Conservation (phyloP, 2,888 invertebrate genomes). For the Elysia crispata region DNA sequence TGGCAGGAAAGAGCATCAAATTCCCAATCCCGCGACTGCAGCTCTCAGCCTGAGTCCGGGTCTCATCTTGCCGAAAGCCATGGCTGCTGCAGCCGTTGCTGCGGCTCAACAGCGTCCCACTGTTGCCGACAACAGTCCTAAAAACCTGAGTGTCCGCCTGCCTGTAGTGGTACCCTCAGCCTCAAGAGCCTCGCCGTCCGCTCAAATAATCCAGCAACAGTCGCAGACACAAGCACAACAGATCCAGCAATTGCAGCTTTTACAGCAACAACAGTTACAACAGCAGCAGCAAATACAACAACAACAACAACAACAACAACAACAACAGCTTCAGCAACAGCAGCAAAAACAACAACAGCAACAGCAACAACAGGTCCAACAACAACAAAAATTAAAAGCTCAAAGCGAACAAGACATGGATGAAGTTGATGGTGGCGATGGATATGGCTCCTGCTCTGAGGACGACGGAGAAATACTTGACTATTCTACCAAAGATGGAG, state of each 20-base stretch:
- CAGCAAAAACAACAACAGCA: constrained; percentile 22
- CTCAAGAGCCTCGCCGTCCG: too few relatives aligned
- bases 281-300: constrained; percentile 33
- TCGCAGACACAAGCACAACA: too few relatives aligned
- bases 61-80: not conserved
- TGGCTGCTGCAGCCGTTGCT: constrained; percentile 9
- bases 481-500: constrained; percentile 65
- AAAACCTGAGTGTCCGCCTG: constrained; percentile 52
- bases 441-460: constrained; percentile 53
- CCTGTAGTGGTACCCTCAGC: too few relatives aligned
- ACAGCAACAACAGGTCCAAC: constrained; percentile 24
- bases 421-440: constrained; percentile 44
- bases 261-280: not conserved
- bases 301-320: constrained; percentile 30
- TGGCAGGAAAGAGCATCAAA: constrained; percentile 80
- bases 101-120: constrained; percentile 26
- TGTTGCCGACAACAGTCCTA: constrained; percentile 66
- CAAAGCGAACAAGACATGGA: constrained; percentile 24
- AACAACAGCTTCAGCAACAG: constrained; percentile 10
- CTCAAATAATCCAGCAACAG: too few relatives aligned
- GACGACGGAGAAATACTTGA: constrained; percentile 62
- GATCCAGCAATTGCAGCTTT: constrained; percentile 1
- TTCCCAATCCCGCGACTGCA: constrained; percentile 55
- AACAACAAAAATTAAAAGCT: constrained; percentile 23
- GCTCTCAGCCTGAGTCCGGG: constrained; percentile 44